These are phyloP conservation scores for Drosophila maculinotata DNA, from an alignment of 2,888 invertebrate genomes.

Conservation along the genomic window DNA sequence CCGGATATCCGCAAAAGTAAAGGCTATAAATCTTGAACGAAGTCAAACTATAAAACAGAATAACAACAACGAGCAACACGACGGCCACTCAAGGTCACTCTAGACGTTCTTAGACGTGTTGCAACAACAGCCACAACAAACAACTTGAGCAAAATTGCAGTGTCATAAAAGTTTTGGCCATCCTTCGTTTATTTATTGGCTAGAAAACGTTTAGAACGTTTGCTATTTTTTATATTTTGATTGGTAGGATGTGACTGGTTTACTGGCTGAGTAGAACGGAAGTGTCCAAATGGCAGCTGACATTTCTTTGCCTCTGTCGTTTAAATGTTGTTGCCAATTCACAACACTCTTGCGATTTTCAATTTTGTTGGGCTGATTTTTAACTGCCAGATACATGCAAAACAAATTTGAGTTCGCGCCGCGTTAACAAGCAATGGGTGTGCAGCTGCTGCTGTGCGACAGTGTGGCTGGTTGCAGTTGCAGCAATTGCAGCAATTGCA, in stretches of 20 bases:
- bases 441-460: conserved; percentile 8
- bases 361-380: conserved; percentile 50
- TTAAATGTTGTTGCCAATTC: conserved; percentile 40
- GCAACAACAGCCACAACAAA: conserved; percentile 21
- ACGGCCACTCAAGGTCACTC: conserved; percentile 25
- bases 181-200: conserved; percentile 25
- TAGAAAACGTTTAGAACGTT: conserved; percentile 32
- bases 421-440: conserved; percentile 42
- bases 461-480: not conserved
- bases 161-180: conserved; percentile 60
- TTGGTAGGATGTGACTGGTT: conserved; percentile 22
- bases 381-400: conserved; percentile 68
- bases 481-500: conserved; percentile 40
- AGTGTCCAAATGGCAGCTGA: conserved; percentile 58
- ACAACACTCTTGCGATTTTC: conserved; percentile 19
- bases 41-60: conserved; percentile 36
- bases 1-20: conserved; percentile 73
- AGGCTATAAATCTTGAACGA: conserved; percentile 60
- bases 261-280: conserved; percentile 38
- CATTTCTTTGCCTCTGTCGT: conserved; percentile 46
- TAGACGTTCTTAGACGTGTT: conserved; percentile 36
- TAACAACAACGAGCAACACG: conserved; percentile 24
- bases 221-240: conserved; percentile 4
- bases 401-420: conserved; percentile 61
- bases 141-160: conserved; percentile 50